Conservation (phyloP, 1,140 invertebrate genomes). For the Drosophila ercepeae region DNA sequence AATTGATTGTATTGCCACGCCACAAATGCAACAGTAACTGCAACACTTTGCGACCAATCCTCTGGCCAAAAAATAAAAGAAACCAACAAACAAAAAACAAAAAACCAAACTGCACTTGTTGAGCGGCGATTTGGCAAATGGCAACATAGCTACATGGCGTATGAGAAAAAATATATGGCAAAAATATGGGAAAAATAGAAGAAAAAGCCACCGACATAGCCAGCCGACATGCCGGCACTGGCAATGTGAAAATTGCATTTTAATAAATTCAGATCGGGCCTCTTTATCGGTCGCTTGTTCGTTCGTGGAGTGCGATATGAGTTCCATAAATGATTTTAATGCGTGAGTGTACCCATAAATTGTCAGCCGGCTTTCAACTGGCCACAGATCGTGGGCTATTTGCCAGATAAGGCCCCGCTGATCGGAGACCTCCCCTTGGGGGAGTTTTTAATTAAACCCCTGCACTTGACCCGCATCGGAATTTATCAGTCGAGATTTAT, state of each 20-base stretch:
- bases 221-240: slow-evolving; percentile 5
- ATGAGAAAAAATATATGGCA: slow-evolving; percentile 32
- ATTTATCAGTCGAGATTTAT: slow-evolving; percentile 57
- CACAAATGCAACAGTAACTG: slow-evolving; percentile 35
- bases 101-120: slow-evolving; percentile 59
- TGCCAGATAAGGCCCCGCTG: slow-evolving; percentile 26
- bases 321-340: slow-evolving; percentile 71
- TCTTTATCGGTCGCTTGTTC: slow-evolving; percentile 67
- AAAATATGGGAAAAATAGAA: slow-evolving; percentile 47
- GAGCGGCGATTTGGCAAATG: slow-evolving; percentile 35
- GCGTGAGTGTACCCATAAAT: slow-evolving; percentile 77
- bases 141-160: slow-evolving; percentile 23
- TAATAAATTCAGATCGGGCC: slow-evolving; percentile 74
- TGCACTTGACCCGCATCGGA: slow-evolving; percentile 73
- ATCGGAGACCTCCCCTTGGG: slow-evolving; percentile 2
- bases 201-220: slow-evolving; percentile 21
- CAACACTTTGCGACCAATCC: slow-evolving; percentile 18
- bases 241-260: slow-evolving; percentile 79
- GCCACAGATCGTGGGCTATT: slow-evolving; percentile 43
- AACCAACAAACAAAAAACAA: background rate
- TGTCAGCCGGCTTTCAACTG: slow-evolving; percentile 40
- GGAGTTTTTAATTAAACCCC: slow-evolving; percentile 63
- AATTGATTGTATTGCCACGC: slow-evolving; percentile 80
- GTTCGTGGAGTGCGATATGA: slow-evolving; percentile 48
- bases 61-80: background rate